Evolutionary conservation across 2,113 vertebrate species (phyloP), one percentile per base, ranked within the genome.

Genomic region (Scopus umbretta): DNA sequence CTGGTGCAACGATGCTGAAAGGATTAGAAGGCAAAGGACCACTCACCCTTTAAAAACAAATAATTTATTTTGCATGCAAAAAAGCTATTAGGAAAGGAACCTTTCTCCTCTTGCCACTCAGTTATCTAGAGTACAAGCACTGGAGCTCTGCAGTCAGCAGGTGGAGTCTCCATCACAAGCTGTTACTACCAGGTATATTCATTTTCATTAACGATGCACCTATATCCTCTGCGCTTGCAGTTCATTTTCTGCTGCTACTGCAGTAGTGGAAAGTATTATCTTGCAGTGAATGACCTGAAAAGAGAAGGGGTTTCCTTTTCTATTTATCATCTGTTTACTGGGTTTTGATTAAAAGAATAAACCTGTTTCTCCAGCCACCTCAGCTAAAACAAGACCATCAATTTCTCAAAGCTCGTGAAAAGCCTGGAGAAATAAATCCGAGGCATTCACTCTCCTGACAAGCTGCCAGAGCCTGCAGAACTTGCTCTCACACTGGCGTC

Each of bases 361-460:
- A 53, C 13, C 50, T 56, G 25, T 61, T 18, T 96, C 87, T 56
- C 34, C 73, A 96, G 92, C 43, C 65, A 95, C 68, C 56, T 92
- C 26, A 87, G 93, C 93, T 91, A 27, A 97, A 94, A 78, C 19
- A 62, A 82, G 75, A 92, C 95, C 96, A 93, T 80, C 94, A 93
- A 40, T 94, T 97, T 96, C 88, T 83, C 78, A 76, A 76, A 93
- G 52, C 91, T 93, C 83, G 42, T 55, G 88, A 96, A 71, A 95
- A 78, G 80, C 94, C 73, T 80, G 94, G 59, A 95, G 84, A 94
- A 93, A 94, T 49, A 94, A 95, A 92, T 85, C 95, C 7, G 49
- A 95, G 92, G 74, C 81, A 88, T 94, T 97, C 95, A 63, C 59
- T 45, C 83, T 91, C 59, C 65, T 97, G 97, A 97, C 88, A 94